Percentiles rank a stretch among this genome's conserved stretches.
These are phyloP conservation scores for Carapus acus DNA, from an alignment of 2,797 vertebrate genomes.

Conservation along the genomic window DNA sequence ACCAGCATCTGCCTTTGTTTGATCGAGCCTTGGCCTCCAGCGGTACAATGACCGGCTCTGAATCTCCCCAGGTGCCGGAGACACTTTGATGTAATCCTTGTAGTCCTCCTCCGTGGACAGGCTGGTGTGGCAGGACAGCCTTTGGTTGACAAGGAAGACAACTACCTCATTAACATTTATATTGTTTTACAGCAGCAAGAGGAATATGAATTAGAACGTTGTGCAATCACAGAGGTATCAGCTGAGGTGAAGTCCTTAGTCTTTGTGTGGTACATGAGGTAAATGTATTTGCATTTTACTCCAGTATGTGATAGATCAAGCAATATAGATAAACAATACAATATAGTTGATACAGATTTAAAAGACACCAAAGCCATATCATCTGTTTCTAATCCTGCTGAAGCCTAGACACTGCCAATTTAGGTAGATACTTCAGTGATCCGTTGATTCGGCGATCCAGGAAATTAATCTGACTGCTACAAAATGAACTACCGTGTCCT, in stretches of 20 bases:
- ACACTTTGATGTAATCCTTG: slow-evolving; percentile 41
- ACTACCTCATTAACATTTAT: slow-evolving; percentile 84
- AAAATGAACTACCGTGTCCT: too few species aligned
- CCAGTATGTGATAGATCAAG: too few species aligned
- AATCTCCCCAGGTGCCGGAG: slow-evolving; percentile 17
- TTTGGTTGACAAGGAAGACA: slow-evolving; percentile 79
- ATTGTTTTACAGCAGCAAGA: slow-evolving; percentile 48
- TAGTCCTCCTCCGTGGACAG: slow-evolving; percentile 56
- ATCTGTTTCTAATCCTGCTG: too few species aligned
- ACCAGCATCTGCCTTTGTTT: slow-evolving; percentile 14
- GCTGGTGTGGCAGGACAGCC: slow-evolving; percentile 70
- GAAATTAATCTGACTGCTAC: too few species aligned
- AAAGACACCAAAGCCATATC: too few species aligned
- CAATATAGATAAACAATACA: slow-evolving; percentile 17
- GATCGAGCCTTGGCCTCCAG: slow-evolving; percentile 17
- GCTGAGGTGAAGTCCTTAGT: slow-evolving; percentile 12
- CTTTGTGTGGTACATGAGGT: slow-evolving; percentile 1
- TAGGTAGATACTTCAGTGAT: too few species aligned
- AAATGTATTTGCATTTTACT: too few species aligned
- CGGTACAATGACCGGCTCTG: slow-evolving; percentile 39
- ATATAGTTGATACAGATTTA: too few species aligned
- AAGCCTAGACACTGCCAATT: too few species aligned
- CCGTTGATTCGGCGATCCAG: too few species aligned
- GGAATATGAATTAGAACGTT: slow-evolving; percentile 25
- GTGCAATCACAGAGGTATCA: slow-evolving; percentile 27